Base-by-base conservation (phyloP, 2,888 invertebrate genomes). In the Morpho helenor region DNA sequence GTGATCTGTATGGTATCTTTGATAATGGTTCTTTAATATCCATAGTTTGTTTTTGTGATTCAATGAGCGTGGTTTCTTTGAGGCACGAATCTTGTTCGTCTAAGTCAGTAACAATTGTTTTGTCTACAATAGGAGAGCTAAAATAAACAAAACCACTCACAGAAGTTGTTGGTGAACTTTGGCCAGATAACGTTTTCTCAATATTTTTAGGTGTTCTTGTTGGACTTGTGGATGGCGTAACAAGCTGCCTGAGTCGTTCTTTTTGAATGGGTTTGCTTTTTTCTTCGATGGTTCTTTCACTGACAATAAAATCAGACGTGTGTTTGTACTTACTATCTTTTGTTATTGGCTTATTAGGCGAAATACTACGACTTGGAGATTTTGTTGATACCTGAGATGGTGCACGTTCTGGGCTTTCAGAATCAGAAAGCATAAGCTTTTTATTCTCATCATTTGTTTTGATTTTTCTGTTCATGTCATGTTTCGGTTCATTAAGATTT, bases 131-230 rank as follows among this genome's bases (percentile, higher is more conserved):
- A 23, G 87, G 82, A 53, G 87, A 84, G 52, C 84, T 75, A 61
- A 81, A 87, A 63, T 90, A 89, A 41, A 88, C 74, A 68, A 93
- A 91, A 49, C 92, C 93, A 73, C 92, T 93, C 0, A 91, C 91
- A 31, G 87, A 89, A 56, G 91, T 91, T 47, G 92, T 92, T 1
- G 92, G 92, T 51, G 92, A 92, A 60, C 87, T 88, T 71, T 91
- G 87, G 42, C 84, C 87, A 41, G 86, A 88, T 2, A 84, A 79
- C 61, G 79, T 82, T 39, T 75, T 76, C 59, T 87, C 86, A 42
- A 66, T 65, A 8, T 63, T 60, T 67, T 83, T 86, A 39, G 82
- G 79, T 67, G 81, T 84, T 52, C 91, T 79, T 3, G 91, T 88
- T 3, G 92, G 92, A 64, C 91, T 92, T 3, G 87, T 82, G 23